Conservation (phyloP, 2,113 vertebrate genomes). For the Dipodomys merriami region DNA sequence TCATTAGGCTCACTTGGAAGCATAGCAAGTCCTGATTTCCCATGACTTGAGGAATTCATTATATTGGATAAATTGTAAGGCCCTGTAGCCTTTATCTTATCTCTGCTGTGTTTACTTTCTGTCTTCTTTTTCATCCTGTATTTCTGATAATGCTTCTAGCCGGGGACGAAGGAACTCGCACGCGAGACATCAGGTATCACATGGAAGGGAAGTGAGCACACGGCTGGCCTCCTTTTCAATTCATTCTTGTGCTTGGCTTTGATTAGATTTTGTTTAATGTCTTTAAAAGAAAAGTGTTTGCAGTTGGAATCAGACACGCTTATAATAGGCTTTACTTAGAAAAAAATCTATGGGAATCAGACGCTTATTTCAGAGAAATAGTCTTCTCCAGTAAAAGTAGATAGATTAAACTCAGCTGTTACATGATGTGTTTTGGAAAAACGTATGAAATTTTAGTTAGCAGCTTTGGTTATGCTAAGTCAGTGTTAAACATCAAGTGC, state of each 20-base stretch:
- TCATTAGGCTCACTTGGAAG: slow-evolving; percentile 11
- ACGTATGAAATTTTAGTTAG: not conserved
- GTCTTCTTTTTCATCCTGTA: slow-evolving; percentile 87
- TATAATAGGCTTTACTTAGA: slow-evolving; percentile 39
- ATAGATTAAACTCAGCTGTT: slow-evolving; percentile 1
- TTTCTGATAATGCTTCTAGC: slow-evolving; percentile 91
- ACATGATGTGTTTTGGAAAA: not conserved
- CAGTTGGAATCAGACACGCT: slow-evolving; percentile 77
- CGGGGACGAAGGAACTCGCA: slow-evolving; percentile 99
- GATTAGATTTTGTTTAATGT: slow-evolving; percentile 59
- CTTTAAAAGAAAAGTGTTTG: slow-evolving; percentile 84
- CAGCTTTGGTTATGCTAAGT: not conserved
- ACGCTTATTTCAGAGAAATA: slow-evolving; percentile 39
- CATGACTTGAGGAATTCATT: slow-evolving; percentile 87
- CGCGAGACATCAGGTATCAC: slow-evolving; percentile 97
- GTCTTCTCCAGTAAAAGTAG: slow-evolving; percentile 1
- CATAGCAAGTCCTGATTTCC: slow-evolving; percentile 77
- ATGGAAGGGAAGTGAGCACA: slow-evolving; percentile 73
- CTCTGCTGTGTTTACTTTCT: slow-evolving; percentile 87
- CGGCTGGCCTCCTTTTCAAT: not conserved
- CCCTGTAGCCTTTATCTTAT: slow-evolving; percentile 79
- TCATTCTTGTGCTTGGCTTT: slow-evolving; percentile 79
- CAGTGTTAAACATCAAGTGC: not conserved
- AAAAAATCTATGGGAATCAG: slow-evolving; percentile 10
- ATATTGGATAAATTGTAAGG: slow-evolving; percentile 86